Evolutionary conservation across 2,888 invertebrate genomes (phyloP).

Genomic region (Pollenia griseotomentosa): DNA sequence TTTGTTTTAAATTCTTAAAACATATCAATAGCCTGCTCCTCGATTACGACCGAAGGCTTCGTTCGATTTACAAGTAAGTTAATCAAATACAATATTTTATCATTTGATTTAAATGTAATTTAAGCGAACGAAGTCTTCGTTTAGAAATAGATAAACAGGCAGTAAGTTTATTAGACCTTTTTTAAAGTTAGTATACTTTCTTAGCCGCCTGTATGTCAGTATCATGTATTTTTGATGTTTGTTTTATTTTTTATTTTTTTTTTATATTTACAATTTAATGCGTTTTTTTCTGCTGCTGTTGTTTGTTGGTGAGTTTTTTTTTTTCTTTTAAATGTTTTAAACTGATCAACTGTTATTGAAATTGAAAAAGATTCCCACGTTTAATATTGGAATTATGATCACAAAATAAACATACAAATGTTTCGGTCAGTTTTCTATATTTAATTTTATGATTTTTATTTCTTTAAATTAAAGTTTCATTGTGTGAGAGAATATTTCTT

Average conservation of each 20-base stretch:
- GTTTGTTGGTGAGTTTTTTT: background rate
- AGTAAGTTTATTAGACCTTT: too few species aligned
- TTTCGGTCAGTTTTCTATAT: slow-evolving; percentile 49
- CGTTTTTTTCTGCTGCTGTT: slow-evolving; percentile 13
- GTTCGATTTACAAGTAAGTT: too few species aligned
- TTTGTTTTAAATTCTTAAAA: background rate
- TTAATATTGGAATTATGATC: slow-evolving; percentile 55
- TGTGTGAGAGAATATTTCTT: slow-evolving; percentile 63
- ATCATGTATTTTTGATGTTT: slow-evolving; percentile 7
- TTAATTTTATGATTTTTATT: slow-evolving; percentile 45
- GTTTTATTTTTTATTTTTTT: too few species aligned
- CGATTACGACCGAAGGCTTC: too few species aligned
- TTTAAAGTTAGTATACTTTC: background rate
- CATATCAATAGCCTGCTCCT: background rate
- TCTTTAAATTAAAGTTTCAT: slow-evolving; percentile 23
- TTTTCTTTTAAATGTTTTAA: slow-evolving; percentile 4
- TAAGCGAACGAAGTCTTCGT: too few species aligned
- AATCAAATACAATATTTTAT: too few species aligned
- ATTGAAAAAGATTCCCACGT: slow-evolving; percentile 68
- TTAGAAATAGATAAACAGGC: too few species aligned
- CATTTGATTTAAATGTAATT: too few species aligned
- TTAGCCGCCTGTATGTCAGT: slow-evolving; percentile 5
- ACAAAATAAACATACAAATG: slow-evolving; percentile 34
- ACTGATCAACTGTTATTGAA: slow-evolving; percentile 37
- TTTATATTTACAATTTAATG: background rate